Percentiles rank a stretch among this genome's conserved stretches.
Evolutionary conservation across 2,113 vertebrate genomes (phyloP).

Genomic region (Epinephelus lanceolatus): DNA sequence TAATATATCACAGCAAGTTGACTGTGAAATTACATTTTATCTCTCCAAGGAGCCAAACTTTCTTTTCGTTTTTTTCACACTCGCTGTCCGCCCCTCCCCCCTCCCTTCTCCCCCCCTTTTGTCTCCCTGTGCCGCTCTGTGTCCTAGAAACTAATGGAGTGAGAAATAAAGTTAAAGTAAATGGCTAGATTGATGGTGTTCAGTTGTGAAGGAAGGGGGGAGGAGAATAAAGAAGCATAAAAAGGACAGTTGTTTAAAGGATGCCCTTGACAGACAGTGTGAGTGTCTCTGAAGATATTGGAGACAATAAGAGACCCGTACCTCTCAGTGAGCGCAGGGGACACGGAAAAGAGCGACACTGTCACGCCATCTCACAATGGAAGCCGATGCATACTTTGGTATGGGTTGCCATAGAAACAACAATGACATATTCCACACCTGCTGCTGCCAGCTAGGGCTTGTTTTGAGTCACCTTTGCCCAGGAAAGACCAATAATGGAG

Average conservation of each 20-base stretch:
- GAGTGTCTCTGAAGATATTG: slow-evolving; percentile 33
- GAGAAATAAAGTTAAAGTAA: slow-evolving; percentile 84
- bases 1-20: slow-evolving; percentile 85
- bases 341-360: not conserved
- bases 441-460: not conserved
- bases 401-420: slow-evolving; percentile 65
- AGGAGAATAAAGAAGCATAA: slow-evolving; percentile 66
- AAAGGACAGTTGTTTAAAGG: slow-evolving; percentile 73
- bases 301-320: slow-evolving; percentile 20
- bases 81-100: not conserved
- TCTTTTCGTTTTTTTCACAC: slow-evolving; percentile 53
- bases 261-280: slow-evolving; percentile 71
- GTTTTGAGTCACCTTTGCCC: slow-evolving; percentile 34
- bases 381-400: not conserved
- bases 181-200: slow-evolving; percentile 81
- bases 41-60: slow-evolving; percentile 80
- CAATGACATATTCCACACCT: slow-evolving; percentile 3
- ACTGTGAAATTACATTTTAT: slow-evolving; percentile 88
- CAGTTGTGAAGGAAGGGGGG: slow-evolving; percentile 48
- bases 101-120: not conserved
- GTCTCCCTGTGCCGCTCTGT: slow-evolving; percentile 53
- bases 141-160: slow-evolving; percentile 85
- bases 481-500: accelerated
- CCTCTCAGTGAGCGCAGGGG: not conserved
- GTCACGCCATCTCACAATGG: not conserved